Base-by-base conservation (phyloP, 1,140 invertebrate genomes). In the Xylocopa sonorina region DNA sequence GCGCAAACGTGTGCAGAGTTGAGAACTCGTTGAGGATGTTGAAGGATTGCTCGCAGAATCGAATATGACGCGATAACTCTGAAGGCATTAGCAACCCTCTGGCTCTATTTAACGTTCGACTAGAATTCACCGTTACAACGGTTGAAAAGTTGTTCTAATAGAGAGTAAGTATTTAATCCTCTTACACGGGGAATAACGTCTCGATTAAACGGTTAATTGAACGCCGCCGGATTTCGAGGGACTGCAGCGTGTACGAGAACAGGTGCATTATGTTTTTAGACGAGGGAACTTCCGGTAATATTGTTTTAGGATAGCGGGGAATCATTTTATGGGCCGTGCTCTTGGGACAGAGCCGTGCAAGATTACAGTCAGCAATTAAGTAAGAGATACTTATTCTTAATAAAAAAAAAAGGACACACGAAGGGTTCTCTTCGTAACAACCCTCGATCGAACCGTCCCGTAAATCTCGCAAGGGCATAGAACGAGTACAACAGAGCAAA, bases 131-230 rank as follows among this genome's bases (percentile, higher is more conserved):
- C 51, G n/a, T 32, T 38, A 1, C 27, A 6, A 2, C 12, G 12
- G 18, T 53, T 53, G 18, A 64, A 29, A 29, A 27, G 50, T 51
- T 29, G n/a, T 24, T 10, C 24, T 7, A 51, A 32, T 51, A 24
- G 16, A 29, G 12, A 29, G 24, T 24, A 51, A 34, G 64, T 51
- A 34, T 50, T 68, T 51, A 51, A 68, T 51, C 29, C 46, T 68
- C 46, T 51, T 53, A 34, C 7, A n/a, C 14, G 12, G n/a, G 41
- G n/a, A 50, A 29, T 53, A 50, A 51, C 32, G n/a, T 4, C 12
- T 34, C 63, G 27, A 66, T 66, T 66, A 66, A 66, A 48, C 4
- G 43, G 27, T 34, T 66, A 66, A 66, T 66, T 32, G 43, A 48
- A 48, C 16, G 12, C 29, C 18, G 27, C 32, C 27, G 9, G 43